These are phyloP conservation scores for Fringilla coelebs DNA, from an alignment of 2,797 vertebrate species.

Conservation along the genomic window DNA sequence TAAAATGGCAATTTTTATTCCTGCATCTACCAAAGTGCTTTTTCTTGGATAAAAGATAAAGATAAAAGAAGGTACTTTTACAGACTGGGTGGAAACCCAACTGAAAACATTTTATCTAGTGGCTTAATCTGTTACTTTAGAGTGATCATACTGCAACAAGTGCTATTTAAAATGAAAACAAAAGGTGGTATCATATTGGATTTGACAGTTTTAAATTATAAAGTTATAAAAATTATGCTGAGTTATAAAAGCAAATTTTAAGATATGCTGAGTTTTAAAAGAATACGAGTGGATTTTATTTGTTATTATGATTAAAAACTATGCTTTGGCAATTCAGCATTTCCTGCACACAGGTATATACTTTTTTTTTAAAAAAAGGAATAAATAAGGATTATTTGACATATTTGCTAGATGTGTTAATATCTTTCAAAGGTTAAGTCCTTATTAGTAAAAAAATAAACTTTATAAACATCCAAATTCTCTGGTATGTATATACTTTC, in stretches of 20 bases:
- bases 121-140: neutral
- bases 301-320: neutral
- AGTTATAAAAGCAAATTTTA: too few relatives aligned
- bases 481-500: neutral
- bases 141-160: neutral
- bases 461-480: neutral
- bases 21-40: neutral
- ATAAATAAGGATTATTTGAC: neutral
- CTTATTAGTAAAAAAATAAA: neutral
- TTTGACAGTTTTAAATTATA: neutral
- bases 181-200: neutral
- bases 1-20: neutral
- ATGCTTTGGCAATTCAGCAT: neutral
- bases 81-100: neutral
- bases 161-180: neutral
- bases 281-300: neutral
- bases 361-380: neutral
- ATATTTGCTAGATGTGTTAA: neutral
- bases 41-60: neutral
- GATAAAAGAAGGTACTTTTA: neutral
- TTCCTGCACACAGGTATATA: neutral
- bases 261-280: neutral
- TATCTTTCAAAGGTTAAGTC: neutral
- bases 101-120: neutral
- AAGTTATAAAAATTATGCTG: too few relatives aligned